Conservation (phyloP, 2,888 invertebrate genomes). For the Oasisia sp. region DNA sequence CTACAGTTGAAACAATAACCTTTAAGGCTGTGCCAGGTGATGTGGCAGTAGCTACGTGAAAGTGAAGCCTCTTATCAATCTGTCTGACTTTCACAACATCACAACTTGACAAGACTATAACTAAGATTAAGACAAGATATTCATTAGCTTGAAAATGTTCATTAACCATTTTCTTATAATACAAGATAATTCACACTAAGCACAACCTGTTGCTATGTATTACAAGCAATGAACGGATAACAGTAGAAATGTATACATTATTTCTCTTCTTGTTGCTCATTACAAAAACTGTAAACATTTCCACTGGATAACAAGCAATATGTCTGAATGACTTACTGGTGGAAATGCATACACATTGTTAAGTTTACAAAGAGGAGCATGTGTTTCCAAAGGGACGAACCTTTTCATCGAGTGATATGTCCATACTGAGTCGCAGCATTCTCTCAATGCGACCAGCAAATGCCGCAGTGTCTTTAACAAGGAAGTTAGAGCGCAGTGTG, state of each 20-base stretch:
- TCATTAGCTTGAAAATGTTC: no score
- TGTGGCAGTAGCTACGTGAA: neutral
- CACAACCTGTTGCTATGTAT: no score
- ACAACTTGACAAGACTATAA: neutral
- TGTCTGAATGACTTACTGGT: neutral
- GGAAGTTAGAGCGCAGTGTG: constrained; percentile 92
- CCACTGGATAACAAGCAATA: neutral
- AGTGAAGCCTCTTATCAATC: neutral
- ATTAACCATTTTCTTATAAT: no score
- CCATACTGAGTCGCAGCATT: constrained; percentile 76
- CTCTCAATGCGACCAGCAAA: constrained; percentile 91
- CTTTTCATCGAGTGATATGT: constrained; percentile 74
- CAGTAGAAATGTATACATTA: no score
- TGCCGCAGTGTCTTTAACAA: constrained; percentile 84
- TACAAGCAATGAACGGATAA: no score
- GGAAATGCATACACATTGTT: neutral
- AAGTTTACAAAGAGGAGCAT: neutral
- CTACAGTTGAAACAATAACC: constrained; percentile 35
- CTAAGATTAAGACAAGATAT: no score
- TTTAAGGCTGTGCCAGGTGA: neutral
- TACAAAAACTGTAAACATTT: no score
- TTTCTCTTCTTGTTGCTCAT: no score
- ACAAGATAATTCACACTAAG: no score
- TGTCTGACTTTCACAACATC: neutral
- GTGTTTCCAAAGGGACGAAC: constrained; percentile 52